Evolutionary conservation across 1,140 invertebrate genomes (phyloP).

Genomic region (Heliconius melpomene): DNA sequence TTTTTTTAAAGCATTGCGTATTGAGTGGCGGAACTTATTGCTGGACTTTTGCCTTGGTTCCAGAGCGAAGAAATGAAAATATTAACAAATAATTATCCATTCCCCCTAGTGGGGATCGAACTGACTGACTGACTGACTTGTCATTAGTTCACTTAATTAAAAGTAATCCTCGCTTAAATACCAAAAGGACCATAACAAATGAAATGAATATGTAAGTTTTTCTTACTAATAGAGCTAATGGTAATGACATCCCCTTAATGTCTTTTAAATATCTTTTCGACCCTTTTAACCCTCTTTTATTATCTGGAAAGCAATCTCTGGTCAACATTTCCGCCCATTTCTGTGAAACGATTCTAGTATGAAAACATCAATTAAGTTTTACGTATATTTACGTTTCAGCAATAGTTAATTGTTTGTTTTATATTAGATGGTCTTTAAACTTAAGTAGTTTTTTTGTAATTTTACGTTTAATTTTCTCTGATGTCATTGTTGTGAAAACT

Average conservation of each 20-base stretch:
- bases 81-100: too few species aligned
- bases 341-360: conserved; percentile 16
- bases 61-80: too few species aligned
- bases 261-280: conserved; percentile 35
- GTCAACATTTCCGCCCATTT: conserved; percentile 28
- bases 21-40: too few species aligned
- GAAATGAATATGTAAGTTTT: conserved; percentile 14
- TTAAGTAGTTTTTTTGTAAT: not conserved
- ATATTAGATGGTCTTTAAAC: not conserved
- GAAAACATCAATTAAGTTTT: conserved; percentile 18
- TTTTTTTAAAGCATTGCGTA: too few species aligned
- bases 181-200: not conserved
- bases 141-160: too few species aligned
- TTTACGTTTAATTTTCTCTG: not conserved
- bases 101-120: too few species aligned
- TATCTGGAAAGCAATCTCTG: conserved; percentile 35
- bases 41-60: too few species aligned
- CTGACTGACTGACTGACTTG: too few species aligned
- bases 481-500: too few species aligned
- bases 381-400: not conserved
- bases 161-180: too few species aligned
- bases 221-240: conserved; percentile 13
- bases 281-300: conserved; percentile 30
- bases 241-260: conserved; percentile 29
- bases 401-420: not conserved